Percentiles rank a stretch among this genome's conserved stretches.
Evolutionary conservation across 1,140 invertebrate genomes (phyloP).

Genomic region (Pseudomyrmex flavicornis): DNA sequence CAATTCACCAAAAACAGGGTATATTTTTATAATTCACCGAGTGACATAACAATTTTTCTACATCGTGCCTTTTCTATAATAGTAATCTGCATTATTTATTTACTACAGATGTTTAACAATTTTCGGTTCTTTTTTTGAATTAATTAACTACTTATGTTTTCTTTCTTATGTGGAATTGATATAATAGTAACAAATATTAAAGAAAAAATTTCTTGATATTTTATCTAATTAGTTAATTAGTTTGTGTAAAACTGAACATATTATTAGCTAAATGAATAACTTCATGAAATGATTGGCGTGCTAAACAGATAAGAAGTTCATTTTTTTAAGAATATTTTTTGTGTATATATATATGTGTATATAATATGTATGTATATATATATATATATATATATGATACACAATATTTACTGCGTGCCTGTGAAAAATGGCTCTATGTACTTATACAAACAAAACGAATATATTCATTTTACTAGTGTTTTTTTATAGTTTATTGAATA

Average conservation of each 20-base stretch:
- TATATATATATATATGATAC: neutral
- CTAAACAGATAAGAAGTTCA: conserved; percentile 1
- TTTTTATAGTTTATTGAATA: conserved; percentile 21
- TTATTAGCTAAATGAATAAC: conserved; percentile 35
- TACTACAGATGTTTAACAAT: conserved; percentile 2
- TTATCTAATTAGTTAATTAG: conserved; percentile 30
- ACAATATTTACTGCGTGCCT: neutral
- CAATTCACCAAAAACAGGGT: conserved; percentile 20
- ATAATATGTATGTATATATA: neutral
- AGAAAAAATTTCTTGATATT: conserved; percentile 8
- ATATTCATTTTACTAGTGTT: conserved; percentile 25
- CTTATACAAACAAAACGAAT: conserved; percentile 19
- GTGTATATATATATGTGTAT: neutral
- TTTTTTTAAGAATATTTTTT: conserved; percentile 28
- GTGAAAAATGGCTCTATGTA: conserved; percentile 32
- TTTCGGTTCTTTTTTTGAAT: conserved; percentile 4
- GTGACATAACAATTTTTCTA: conserved; percentile 27
- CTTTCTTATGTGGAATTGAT: neutral
- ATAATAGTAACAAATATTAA: conserved; percentile 21
- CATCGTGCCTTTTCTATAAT: conserved; percentile 24
- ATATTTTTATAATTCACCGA: conserved; percentile 46
- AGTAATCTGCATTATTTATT: conserved; percentile 22
- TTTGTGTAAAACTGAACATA: neutral
- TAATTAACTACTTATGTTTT: neutral
- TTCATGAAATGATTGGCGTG: conserved; percentile 5